Evolutionary conservation across 2,888 invertebrate genomes (phyloP), one percentile per base, ranked within the genome.

Genomic region (Pristionchus maxplancki): DNA sequence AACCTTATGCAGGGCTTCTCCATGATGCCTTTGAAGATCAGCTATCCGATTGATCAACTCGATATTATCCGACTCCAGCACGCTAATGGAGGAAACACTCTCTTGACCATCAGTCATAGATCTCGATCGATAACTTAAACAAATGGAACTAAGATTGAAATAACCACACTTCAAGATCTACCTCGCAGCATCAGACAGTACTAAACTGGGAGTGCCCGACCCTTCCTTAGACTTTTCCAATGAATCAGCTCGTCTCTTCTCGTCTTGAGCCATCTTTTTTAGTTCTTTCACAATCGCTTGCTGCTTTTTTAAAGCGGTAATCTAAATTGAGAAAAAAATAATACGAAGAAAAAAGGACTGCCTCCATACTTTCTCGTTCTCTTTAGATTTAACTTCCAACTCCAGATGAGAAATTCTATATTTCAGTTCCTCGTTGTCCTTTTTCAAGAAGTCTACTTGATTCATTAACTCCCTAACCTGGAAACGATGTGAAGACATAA

Each of bases 1-100:
- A 71, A 95, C 95, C 94, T 95, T 95, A 91, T 96, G 96, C 88
- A 95, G 95, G 44, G 95, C 91, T 44, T 95, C 94, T 95, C 95
- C 95, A 82, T 95, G 95, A 87, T 95, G 95, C 90, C 95, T 95
- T 91, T 96, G 96, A 11, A 96, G 89, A 11, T 92, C 92, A 1
- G 95, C 94, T 20, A 96, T 88, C 88, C 95, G 94, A 53, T 92
- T 93, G 58, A 96, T 91, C 58, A 96, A 92, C 53, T 95, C 95
- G 34, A 93, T 94, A 89, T 95, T 95, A 90, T 96, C 96, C 50
- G 95, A 94, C 87, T 95, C 95, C 40, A 95, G 91, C 8, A 93
- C 92, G 28, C 91, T 92, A 20, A 93, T 88, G 1, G 93, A 93
- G 24, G 93, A 92, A 13, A 92, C 90, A 78, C 92, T 92, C 58